phyloP scores from a whole-genome alignment of 2,113 vertebrate species.

The Orientallactaga bullata region DNA sequence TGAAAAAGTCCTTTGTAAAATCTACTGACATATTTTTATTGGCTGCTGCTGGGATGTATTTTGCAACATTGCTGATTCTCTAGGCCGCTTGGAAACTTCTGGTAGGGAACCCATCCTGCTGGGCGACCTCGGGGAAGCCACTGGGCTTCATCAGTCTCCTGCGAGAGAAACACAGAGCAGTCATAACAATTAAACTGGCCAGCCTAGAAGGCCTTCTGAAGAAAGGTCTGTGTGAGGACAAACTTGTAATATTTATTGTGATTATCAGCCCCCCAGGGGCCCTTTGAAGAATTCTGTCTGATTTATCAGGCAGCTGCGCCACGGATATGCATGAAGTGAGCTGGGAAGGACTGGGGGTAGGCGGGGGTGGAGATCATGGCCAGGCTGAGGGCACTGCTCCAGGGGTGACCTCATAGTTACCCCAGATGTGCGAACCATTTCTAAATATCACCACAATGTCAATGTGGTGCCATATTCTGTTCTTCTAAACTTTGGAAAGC shows the following conservation, averaged over 20 bases:
- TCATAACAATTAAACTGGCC: constrained; percentile 77
- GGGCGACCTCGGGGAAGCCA: constrained; percentile 75
- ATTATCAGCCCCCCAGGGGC: constrained; percentile 77
- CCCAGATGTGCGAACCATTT: constrained; percentile 73
- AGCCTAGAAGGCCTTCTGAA: constrained; percentile 69
- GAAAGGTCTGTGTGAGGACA: constrained; percentile 78
- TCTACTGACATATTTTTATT: constrained; percentile 78
- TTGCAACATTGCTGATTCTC: constrained; percentile 71
- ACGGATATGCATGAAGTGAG: constrained; percentile 62
- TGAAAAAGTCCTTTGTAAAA: constrained; percentile 79
- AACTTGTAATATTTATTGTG: constrained; percentile 82
- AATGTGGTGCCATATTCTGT: constrained; percentile 58
- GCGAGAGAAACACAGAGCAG: constrained; percentile 62
- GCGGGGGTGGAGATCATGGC: not conserved
- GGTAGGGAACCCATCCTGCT: constrained; percentile 75
- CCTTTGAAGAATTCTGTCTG: constrained; percentile 83
- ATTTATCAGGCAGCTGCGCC: constrained; percentile 77
- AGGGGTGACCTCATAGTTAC: constrained; percentile 71
- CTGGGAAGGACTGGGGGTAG: not conserved
- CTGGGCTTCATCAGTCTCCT: constrained; percentile 74
- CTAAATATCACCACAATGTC: constrained; percentile 46
- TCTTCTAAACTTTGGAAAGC: constrained; percentile 67
- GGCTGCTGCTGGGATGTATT: constrained; percentile 53
- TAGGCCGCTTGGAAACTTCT: constrained; percentile 73
- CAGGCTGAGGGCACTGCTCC: constrained; percentile 50